A percentile compares a stretch with the other conserved stretches of the same genome.
Conservation (phyloP, 2,797 vertebrate genomes). For the Iguana delicatissima region DNA sequence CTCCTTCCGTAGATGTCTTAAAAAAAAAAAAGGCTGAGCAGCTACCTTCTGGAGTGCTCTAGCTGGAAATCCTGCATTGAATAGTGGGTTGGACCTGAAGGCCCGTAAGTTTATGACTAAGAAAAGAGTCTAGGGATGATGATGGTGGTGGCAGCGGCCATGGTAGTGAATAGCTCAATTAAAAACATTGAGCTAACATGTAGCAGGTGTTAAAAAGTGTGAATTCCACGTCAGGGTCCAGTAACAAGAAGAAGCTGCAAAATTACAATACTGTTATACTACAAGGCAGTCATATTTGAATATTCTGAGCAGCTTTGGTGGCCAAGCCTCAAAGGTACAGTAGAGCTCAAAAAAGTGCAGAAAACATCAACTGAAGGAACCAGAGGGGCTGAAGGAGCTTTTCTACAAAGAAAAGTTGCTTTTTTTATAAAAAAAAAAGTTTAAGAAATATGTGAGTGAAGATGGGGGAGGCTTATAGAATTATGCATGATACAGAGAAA, state of each 20-base stretch:
- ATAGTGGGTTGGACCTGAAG: too few species aligned
- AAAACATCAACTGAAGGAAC: background rate
- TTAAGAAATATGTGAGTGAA: background rate
- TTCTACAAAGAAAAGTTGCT: background rate
- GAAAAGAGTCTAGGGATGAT: background rate
- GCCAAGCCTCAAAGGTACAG: background rate
- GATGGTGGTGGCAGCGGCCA: too few species aligned
- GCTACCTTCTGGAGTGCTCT: too few species aligned
- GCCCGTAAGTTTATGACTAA: background rate
- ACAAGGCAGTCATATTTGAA: background rate
- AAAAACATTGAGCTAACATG: background rate
- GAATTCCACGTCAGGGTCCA: background rate
- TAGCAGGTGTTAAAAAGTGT: background rate
- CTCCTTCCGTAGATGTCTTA: too few species aligned
- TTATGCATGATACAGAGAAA: too few species aligned
- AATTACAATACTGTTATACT: too few species aligned
- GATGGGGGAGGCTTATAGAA: background rate
- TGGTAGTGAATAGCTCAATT: background rate
- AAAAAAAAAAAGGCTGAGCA: too few species aligned
- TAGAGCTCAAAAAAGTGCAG: background rate
- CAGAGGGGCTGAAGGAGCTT: background rate
- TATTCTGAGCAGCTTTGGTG: background rate
- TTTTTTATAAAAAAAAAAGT: background rate
- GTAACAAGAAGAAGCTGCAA: background rate
- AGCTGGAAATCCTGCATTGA: background rate